These are phyloP conservation scores for Plemyria rubiginata DNA, from an alignment of 2,888 invertebrate species.

Conservation along the genomic window DNA sequence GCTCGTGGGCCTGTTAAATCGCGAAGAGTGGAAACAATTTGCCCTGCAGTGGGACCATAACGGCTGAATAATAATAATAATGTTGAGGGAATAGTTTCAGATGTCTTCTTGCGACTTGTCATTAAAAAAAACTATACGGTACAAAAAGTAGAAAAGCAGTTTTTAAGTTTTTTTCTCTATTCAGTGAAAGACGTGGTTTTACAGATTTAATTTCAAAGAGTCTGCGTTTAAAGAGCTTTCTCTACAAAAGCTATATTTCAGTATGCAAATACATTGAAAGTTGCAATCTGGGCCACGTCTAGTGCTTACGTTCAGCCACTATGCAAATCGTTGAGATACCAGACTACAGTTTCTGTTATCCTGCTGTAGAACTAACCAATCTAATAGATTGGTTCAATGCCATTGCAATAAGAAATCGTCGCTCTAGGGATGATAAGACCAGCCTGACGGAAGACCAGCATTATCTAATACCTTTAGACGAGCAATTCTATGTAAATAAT, in stretches of 20 bases:
- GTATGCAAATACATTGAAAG: conserved; percentile 1
- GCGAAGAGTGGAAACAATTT: too few species aligned
- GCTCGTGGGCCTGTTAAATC: too few species aligned
- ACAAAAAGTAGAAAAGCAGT: too few species aligned
- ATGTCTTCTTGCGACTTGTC: too few species aligned
- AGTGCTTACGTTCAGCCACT: conserved; percentile 2
- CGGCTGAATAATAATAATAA: too few species aligned
- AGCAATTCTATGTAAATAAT: too few species aligned
- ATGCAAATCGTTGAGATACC: not conserved
- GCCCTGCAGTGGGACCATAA: too few species aligned
- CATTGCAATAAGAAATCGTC: not conserved
- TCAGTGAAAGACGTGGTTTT: not conserved
- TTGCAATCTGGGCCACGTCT: conserved; percentile 19
- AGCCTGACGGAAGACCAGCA: too few species aligned
- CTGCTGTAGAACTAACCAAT: not conserved
- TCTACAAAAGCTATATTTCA: conserved; percentile 10
- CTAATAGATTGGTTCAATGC: not conserved
- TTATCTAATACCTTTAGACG: too few species aligned
- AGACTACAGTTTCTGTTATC: conserved; percentile 1
- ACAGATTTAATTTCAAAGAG: not conserved
- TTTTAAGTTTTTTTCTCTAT: too few species aligned
- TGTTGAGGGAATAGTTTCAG: too few species aligned
- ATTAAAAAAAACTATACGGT: not conserved
- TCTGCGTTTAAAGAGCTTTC: conserved; percentile 7
- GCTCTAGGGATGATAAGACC: too few species aligned